Conservation (phyloP, 2,888 invertebrate species). For the Acleris cristana region DNA sequence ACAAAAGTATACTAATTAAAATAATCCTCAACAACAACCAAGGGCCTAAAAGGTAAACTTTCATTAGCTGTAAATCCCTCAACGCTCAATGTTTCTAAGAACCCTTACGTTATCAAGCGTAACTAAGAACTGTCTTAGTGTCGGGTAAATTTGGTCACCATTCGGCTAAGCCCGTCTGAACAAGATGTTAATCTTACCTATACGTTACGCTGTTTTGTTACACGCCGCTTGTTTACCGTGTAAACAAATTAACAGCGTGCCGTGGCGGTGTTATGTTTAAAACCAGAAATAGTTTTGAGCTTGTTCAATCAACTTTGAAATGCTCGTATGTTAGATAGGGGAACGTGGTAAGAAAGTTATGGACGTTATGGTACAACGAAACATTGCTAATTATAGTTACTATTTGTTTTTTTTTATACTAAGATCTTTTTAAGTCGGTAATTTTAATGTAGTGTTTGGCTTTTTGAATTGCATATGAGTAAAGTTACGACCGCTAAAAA, state of each 20-base stretch:
- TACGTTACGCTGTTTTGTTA: constrained; percentile 23
- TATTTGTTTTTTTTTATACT: too few species aligned
- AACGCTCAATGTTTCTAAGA: background rate
- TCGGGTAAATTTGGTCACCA: constrained; percentile 21
- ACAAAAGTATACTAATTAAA: background rate
- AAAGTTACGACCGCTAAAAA: too few species aligned
- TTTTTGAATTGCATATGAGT: too few species aligned
- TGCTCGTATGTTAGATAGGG: background rate
- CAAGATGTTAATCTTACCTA: constrained; percentile 21
- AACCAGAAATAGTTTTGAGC: constrained; percentile 31
- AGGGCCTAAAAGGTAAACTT: constrained; percentile 3
- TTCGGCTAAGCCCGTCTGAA: constrained; percentile 10
- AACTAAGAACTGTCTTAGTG: constrained; percentile 6
- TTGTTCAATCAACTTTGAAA: constrained; percentile 28
- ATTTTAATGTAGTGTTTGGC: too few species aligned
- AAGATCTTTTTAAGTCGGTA: too few species aligned
- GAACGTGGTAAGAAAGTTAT: too few species aligned
- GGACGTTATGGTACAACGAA: too few species aligned
- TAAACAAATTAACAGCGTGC: constrained; percentile 33
- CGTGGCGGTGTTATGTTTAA: constrained; percentile 28
- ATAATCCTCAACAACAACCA: background rate
- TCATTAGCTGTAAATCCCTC: constrained; percentile 2
- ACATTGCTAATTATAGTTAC: too few species aligned
- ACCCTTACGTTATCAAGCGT: background rate
- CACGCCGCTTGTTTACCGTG: constrained; percentile 22